These are phyloP conservation scores for Centrocercus urophasianus DNA, from an alignment of 2,113 vertebrate genomes.

Conservation along the genomic window DNA sequence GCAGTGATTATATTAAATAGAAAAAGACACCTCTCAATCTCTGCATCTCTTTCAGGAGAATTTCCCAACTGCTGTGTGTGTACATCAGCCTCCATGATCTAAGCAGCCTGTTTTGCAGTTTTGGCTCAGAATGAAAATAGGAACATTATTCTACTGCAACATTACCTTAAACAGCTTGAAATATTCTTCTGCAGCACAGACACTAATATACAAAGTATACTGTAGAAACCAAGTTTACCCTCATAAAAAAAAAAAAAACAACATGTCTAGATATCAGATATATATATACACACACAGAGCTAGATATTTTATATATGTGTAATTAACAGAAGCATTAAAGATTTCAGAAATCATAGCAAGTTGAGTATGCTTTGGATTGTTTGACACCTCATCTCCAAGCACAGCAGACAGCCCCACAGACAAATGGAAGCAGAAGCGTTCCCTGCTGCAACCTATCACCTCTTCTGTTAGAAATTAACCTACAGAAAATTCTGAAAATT, in stretches of 20 bases:
- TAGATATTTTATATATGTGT: not conserved
- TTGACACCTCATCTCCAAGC: not conserved
- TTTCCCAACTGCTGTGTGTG: not conserved
- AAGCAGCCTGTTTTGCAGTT: not conserved
- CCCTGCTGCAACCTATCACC: not conserved
- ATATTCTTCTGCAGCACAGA: slow-evolving; percentile 16
- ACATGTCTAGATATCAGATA: not conserved
- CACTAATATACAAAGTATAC: not conserved
- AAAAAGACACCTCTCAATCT: not conserved
- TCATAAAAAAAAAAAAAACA: not conserved
- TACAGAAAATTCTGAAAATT: not conserved
- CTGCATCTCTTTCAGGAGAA: not conserved
- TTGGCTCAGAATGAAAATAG: not conserved
- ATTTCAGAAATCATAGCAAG: not conserved
- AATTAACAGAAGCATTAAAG: not conserved
- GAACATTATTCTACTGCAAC: slow-evolving; percentile 23
- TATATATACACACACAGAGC: too few relatives aligned
- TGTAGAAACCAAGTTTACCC: not conserved
- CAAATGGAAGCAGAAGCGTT: not conserved
- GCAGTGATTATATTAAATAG: not conserved
- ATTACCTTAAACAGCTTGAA: slow-evolving; percentile 26
- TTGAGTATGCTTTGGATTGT: not conserved
- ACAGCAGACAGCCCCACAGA: not conserved
- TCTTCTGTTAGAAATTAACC: not conserved
- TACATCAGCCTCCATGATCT: not conserved